Conservation (phyloP, 2,113 vertebrate species). For the Oncorhynchus masou region DNA sequence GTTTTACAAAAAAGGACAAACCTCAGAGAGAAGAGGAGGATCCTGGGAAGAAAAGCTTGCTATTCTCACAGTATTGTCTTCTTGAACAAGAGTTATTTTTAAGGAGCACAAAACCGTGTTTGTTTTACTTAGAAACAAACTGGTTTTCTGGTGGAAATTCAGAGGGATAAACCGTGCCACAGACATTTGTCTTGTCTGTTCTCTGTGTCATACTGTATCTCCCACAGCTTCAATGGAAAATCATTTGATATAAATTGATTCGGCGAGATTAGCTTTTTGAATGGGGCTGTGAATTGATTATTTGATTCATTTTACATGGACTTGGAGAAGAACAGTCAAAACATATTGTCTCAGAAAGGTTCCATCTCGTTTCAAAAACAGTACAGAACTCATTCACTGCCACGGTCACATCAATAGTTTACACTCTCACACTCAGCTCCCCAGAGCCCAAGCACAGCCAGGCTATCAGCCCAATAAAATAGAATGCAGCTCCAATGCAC, state of each 20-base stretch:
- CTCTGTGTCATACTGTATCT: neutral
- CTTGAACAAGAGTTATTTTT: constrained; percentile 34
- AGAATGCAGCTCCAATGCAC: neutral
- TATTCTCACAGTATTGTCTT: constrained; percentile 29
- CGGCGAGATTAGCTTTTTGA: neutral
- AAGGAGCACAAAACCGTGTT: constrained; percentile 40
- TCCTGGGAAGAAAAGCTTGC: neutral
- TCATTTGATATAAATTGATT: neutral
- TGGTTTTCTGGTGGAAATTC: neutral
- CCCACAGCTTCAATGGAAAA: neutral
- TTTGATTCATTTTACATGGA: neutral
- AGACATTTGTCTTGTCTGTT: constrained; percentile 6
- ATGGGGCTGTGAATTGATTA: neutral
- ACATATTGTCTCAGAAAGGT: neutral
- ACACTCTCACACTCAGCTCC: neutral
- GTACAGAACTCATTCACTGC: neutral
- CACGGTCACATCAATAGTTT: neutral
- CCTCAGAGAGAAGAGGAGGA: constrained; percentile 2
- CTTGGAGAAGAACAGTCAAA: neutral
- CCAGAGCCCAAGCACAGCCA: neutral
- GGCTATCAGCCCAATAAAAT: neutral
- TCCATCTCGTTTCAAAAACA: neutral
- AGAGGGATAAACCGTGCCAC: neutral
- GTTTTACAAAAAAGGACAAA: constrained; percentile 31
- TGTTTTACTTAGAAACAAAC: constrained; percentile 34